Evolutionary conservation across 1,140 invertebrate genomes (phyloP), one percentile per base, ranked within the genome.

Genomic region (Polyergus mexicanus): DNA sequence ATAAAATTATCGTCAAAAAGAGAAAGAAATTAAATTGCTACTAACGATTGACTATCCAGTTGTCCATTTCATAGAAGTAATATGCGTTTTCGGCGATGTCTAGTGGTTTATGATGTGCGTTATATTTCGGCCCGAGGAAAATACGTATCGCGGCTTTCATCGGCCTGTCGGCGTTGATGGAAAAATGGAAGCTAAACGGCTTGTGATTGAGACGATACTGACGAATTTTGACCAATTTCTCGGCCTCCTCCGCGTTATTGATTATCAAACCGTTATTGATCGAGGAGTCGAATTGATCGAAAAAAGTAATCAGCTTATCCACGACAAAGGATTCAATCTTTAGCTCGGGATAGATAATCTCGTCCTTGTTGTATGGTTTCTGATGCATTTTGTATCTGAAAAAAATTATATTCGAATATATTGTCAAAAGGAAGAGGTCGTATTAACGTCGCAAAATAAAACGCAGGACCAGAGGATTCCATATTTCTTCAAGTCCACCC

Each of bases 71-170:
- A 65, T 97, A 96, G 89, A 97, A 97, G 90, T 96, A 96, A 84
- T 95, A 91, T 84, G 95, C 95, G 88, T 95, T 95, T 6, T 96
- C 93, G 47, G 91, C 89, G 19, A 96, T 92, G 47, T 95, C 89
- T 3, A 96, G 86, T 3, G 92, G 66, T 60, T 95, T 94, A 16
- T 95, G 96, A 81, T 96, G 94, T 76, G 95, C 94, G 81, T 97
- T 96, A 88, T 96, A 96, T 92, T 97, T 97, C 3, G 97, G 97
- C 58, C 96, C 97, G 51, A 97, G 89, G 95, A 97, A 97, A 25
- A 97, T 93, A 63, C 96, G 96, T 44, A 97, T 94, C 54, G 95
- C 93, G 1, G 95, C 96, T 66, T 96, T 95, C 11, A 88, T 91
- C 2, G 94, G 90, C 86, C 96, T 95, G 0, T 97, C 96, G 85